A percentile compares a stretch with the other conserved stretches of the same genome.
Conservation (phyloP, 2,888 invertebrate genomes). For the Ecdyonurus torrentis region DNA sequence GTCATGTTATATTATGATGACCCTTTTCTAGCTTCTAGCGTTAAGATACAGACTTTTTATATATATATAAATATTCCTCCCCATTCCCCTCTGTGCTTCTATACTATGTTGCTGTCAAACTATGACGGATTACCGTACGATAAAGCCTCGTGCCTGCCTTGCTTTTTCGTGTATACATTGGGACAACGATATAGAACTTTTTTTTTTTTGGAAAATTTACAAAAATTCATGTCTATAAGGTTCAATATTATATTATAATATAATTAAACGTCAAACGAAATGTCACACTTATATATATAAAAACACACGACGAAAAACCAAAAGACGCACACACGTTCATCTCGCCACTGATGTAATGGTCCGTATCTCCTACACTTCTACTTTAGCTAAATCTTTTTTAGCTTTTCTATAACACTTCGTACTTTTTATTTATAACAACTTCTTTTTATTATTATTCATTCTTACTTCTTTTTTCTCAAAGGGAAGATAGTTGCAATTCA, state of each 20-base stretch:
- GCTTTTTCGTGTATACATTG: not conserved
- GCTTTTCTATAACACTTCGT: not conserved
- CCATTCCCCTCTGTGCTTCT: not conserved
- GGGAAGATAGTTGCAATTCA: too few relatives aligned
- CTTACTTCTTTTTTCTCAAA: too few relatives aligned
- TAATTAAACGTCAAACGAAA: too few relatives aligned
- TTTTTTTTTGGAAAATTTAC: too few relatives aligned
- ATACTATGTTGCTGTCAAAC: conserved; percentile 1
- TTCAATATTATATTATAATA: too few relatives aligned
- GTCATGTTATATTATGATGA: not conserved
- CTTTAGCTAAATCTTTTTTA: not conserved
- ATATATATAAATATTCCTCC: not conserved
- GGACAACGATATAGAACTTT: not conserved
- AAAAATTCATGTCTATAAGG: too few relatives aligned
- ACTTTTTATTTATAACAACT: not conserved
- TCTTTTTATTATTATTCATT: too few relatives aligned
- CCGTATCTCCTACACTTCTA: conserved; percentile 1
- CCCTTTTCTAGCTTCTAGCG: not conserved
- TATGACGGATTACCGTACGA: conserved; percentile 3
- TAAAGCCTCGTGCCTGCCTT: not conserved
- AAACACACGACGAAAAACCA: too few relatives aligned
- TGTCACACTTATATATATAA: too few relatives aligned
- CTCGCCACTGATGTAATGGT: not conserved
- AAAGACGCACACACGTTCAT: not conserved
- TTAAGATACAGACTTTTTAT: too few relatives aligned